These are phyloP conservation scores for Muscidifurax raptorellus DNA, from an alignment of 1,140 invertebrate species.

Conservation along the genomic window DNA sequence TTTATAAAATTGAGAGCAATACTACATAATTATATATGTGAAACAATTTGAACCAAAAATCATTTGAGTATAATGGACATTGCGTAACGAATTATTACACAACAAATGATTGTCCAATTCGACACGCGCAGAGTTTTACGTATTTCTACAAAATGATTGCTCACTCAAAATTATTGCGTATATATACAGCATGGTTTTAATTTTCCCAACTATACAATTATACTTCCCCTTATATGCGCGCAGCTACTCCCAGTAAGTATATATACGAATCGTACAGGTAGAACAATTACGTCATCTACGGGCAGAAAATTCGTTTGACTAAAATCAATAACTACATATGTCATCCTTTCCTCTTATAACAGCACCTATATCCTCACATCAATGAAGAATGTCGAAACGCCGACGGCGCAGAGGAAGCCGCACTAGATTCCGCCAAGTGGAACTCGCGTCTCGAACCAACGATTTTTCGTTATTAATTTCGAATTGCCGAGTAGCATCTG, in stretches of 20 bases:
- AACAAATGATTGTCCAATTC: not conserved
- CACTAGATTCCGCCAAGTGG: not conserved
- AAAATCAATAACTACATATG: too few species aligned
- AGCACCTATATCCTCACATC: too few species aligned
- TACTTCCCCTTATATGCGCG: not conserved
- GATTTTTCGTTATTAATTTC: conserved; percentile 39
- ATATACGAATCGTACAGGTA: too few species aligned
- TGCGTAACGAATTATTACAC: not conserved
- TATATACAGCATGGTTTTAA: not conserved
- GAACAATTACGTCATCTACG: too few species aligned
- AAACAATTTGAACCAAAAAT: too few species aligned
- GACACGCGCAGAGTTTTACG: not conserved
- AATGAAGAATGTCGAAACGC: too few species aligned
- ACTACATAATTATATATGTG: too few species aligned
- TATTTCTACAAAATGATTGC: not conserved
- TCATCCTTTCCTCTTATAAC: too few species aligned
- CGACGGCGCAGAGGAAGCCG: too few species aligned
- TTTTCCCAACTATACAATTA: not conserved
- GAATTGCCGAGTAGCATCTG: not conserved
- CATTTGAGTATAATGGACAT: not conserved
- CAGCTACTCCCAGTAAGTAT: too few species aligned
- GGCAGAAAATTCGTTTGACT: too few species aligned
- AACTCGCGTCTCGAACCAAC: not conserved
- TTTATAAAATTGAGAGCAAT: too few species aligned
- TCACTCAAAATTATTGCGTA: not conserved